phyloP scores from a whole-genome alignment of 2,888 invertebrate genomes.

The Drosophila sordidula region DNA sequence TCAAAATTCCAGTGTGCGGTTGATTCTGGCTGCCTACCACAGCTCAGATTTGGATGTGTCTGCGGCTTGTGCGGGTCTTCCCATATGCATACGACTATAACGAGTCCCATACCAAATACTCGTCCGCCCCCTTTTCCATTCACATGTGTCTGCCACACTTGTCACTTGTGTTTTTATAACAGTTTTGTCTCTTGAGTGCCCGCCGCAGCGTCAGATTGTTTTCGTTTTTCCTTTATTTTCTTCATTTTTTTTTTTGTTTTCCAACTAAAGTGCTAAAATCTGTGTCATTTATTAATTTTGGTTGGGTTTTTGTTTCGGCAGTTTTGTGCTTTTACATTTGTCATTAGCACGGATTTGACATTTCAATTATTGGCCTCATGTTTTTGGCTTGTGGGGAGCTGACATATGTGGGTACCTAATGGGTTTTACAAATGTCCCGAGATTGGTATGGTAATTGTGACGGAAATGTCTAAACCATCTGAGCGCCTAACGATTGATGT shows the following conservation, averaged over 20 bases:
- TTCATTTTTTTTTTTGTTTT: not conserved
- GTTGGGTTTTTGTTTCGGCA: conserved; percentile 29
- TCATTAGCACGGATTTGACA: conserved; percentile 77
- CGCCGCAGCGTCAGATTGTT: conserved; percentile 14
- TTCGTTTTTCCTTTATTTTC: conserved; percentile 13
- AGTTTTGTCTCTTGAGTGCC: conserved; percentile 67
- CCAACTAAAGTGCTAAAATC: conserved; percentile 75
- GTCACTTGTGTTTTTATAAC: conserved; percentile 80
- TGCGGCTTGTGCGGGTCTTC: conserved; percentile 48
- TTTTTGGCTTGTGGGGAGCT: conserved; percentile 19
- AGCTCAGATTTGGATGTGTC: conserved; percentile 55
- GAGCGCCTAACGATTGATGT: conserved; percentile 19
- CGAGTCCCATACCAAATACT: conserved; percentile 7
- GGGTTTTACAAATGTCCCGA: conserved; percentile 35
- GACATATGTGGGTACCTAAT: conserved; percentile 54
- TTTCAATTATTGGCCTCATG: conserved; percentile 71
- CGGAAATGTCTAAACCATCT: conserved; percentile 29
- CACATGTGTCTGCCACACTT: conserved; percentile 77
- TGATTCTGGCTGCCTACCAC: conserved; percentile 40
- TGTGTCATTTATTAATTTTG: conserved; percentile 75
- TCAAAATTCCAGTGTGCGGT: conserved; percentile 70
- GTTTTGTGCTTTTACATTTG: conserved; percentile 60
- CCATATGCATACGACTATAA: conserved; percentile 21
- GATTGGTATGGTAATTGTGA: conserved; percentile 40
- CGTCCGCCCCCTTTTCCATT: conserved; percentile 1